Percentiles rank a stretch among this genome's conserved stretches.
phyloP scores from a whole-genome alignment of 2,888 invertebrate genomes.

The Blera fallax region DNA sequence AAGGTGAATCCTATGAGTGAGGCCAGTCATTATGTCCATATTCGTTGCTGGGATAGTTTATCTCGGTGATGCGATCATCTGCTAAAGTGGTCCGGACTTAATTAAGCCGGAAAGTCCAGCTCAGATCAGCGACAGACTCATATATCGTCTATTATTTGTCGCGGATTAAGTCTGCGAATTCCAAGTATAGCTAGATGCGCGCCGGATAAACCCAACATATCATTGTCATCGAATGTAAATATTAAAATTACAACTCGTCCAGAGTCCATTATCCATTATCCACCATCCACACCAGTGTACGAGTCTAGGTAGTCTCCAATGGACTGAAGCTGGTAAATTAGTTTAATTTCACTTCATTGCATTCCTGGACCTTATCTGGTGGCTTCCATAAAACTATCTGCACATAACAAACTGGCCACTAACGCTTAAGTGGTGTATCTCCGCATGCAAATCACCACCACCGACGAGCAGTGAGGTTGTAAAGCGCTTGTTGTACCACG shows the following conservation, averaged over 20 bases:
- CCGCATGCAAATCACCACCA: conserved; percentile 64
- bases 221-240: conserved; percentile 62
- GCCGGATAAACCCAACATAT: neutral
- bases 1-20: conserved; percentile 50
- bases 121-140: neutral
- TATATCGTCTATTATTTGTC: conserved; percentile 3
- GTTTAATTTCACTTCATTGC: conserved; percentile 51
- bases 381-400: conserved; percentile 21
- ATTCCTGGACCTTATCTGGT: conserved; percentile 47
- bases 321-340: conserved; percentile 25
- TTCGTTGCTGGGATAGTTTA: conserved; percentile 9
- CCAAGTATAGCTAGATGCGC: conserved; percentile 13
- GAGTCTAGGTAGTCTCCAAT: neutral
- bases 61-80: conserved; percentile 40
- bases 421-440: conserved; percentile 53
- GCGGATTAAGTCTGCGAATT: neutral
- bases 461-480: conserved; percentile 38
- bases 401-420: conserved; percentile 41
- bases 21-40: conserved; percentile 63
- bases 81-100: conserved; percentile 16
- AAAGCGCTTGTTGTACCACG: conserved; percentile 55
- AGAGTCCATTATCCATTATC: conserved; percentile 48
- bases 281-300: conserved; percentile 14
- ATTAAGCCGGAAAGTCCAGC: conserved; percentile 27
- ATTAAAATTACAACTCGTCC: conserved; percentile 56